phyloP scores from a whole-genome alignment of 1,140 invertebrate genomes.

The Lepidurus arcticus region DNA sequence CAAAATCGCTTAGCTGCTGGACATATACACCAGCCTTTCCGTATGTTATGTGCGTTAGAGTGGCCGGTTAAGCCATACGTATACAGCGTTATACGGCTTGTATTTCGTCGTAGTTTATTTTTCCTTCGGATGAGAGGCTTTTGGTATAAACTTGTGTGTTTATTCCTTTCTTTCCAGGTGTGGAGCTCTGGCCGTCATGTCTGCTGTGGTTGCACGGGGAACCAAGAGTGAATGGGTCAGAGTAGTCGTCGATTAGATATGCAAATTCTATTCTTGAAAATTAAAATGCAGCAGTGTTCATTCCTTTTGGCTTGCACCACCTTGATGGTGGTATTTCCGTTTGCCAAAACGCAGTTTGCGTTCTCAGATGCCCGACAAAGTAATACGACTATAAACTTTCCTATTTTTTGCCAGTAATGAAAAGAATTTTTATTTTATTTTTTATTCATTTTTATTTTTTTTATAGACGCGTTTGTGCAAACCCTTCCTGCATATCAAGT shows the following conservation, averaged over 20 bases:
- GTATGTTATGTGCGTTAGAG: no score
- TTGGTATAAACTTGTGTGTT: background rate
- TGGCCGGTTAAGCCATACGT: no score
- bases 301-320: slow-evolving; percentile 2
- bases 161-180: slow-evolving; percentile 1
- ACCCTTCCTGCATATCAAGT: slow-evolving; percentile 48
- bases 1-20: background rate
- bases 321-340: background rate
- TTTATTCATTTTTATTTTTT: slow-evolving; percentile 11
- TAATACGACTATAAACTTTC: background rate
- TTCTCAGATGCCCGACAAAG: background rate
- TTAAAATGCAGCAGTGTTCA: background rate
- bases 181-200: slow-evolving; percentile 1
- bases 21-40: no score
- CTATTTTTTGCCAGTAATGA: background rate
- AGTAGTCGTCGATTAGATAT: background rate
- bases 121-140: background rate
- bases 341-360: background rate
- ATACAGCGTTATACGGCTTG: no score
- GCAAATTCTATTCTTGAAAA: background rate
- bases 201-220: background rate
- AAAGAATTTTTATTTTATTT: background rate
- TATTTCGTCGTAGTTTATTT: background rate
- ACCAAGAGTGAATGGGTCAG: background rate
- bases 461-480: slow-evolving; percentile 40